Evolutionary conservation across 2,797 vertebrate species (phyloP).

Genomic region (Simalia tracyae): DNA sequence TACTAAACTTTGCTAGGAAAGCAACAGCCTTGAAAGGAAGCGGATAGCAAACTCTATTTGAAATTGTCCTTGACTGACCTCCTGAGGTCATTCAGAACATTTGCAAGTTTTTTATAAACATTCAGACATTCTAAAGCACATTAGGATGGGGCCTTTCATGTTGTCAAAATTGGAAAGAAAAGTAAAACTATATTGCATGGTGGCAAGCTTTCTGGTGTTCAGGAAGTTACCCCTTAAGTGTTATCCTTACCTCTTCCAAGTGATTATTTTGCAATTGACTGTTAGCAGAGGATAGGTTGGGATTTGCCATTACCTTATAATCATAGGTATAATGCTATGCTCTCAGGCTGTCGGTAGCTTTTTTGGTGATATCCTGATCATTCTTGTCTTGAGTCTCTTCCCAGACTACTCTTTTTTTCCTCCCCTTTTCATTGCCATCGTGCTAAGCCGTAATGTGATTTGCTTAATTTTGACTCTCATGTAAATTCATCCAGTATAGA

Average conservation of each 20-base stretch:
- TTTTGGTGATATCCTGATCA: background rate
- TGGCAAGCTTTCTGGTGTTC: background rate
- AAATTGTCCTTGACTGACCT: conserved; percentile 31
- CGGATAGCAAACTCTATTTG: background rate
- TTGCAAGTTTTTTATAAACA: background rate
- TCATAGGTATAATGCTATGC: background rate
- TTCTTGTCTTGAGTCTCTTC: background rate
- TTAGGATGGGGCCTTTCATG: background rate
- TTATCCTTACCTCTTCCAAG: background rate
- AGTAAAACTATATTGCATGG: background rate
- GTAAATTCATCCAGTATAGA: background rate
- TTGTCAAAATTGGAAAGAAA: background rate
- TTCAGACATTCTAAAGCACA: background rate
- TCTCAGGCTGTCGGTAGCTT: background rate
- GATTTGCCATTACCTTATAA: background rate
- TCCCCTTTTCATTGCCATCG: background rate
- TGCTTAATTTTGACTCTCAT: background rate
- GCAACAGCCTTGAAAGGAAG: background rate
- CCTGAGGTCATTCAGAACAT: conserved; percentile 25
- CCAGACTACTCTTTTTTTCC: background rate
- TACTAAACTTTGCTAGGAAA: background rate
- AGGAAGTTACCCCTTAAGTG: background rate
- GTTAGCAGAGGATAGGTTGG: background rate
- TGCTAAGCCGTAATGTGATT: background rate
- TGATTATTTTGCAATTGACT: background rate